Base-by-base conservation (phyloP, 2,797 vertebrate species). In the Adrianichthys oophorus region DNA sequence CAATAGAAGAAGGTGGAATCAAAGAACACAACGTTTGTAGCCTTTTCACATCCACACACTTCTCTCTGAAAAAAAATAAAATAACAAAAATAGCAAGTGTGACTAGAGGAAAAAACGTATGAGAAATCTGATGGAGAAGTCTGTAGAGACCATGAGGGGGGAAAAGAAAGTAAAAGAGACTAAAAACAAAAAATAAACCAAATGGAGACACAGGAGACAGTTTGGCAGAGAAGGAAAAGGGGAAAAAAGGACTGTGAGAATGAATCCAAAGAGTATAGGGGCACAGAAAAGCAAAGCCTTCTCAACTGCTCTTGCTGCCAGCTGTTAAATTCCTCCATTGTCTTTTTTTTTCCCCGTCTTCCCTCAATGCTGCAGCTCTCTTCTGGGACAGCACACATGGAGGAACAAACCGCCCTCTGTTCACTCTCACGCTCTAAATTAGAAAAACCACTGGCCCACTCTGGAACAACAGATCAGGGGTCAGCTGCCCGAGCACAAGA, bases 251-350 rank as follows among this genome's bases (percentile, higher is more conserved):
- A 47, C 14, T 13, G 23, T 1, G 17, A 6, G 56, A 64, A 8
- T 5, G 46, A 53, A 19, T 41, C 16, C 40, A 23, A 59, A 5
- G 21, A 16, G 26, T 6, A 63, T 16, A 61, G 41, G 45, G 49
- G 29, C 10, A 59, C 0, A 44, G 17, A 57, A 50, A 47, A 8
- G 44, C 23, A 18, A 1, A 18, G 46, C 40, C 52, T 61, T 64
- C 54, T 59, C 53, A 56, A 64, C 59, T 45, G 32, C 42, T 42
- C 57, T 62, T 65, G 62, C 21, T 51, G 57, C 79, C 81, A 84
- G 81, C 79, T 84, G 81, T 82, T 85, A 76, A 78, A 83, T 85
- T 87, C 79, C 79, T 70, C 59, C 74, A 77, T 82, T 87, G 85
- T 83, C 52, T 70, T 68, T 77, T 72, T 57, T 52, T n/a, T 15